A percentile compares a stretch with the other conserved stretches of the same genome.
Evolutionary conservation across 1,140 invertebrate genomes (phyloP).

Genomic region (Drosophila busckii): DNA sequence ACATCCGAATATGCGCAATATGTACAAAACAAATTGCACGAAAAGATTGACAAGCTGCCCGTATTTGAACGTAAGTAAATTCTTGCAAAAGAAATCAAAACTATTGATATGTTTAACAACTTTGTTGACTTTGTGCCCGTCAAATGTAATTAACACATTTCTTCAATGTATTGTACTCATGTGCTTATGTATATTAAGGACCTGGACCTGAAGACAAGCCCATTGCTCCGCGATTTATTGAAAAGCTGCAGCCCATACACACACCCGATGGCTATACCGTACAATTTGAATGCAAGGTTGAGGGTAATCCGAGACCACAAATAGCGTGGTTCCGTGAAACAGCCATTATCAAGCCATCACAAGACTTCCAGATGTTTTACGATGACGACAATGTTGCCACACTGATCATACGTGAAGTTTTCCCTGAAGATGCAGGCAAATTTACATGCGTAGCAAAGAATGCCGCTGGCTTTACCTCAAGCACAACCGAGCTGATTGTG

Average conservation of each 20-base stretch:
- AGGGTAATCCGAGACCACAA: constrained; percentile 92
- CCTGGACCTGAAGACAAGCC: constrained; percentile 87
- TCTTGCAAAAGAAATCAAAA: neutral
- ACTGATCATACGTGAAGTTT: constrained; percentile 95
- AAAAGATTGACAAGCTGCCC: constrained; percentile 94
- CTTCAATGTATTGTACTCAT: constrained; percentile 54
- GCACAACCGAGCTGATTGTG: constrained; percentile 92
- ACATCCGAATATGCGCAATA: constrained; percentile 89
- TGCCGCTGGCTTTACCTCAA: constrained; percentile 93
- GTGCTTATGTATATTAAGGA: constrained; percentile 82
- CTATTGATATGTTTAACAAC: constrained; percentile 22
- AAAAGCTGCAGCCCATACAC: constrained; percentile 90
- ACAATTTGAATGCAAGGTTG: constrained; percentile 94
- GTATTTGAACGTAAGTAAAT: constrained; percentile 95
- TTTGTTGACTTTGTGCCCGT: constrained; percentile 25
- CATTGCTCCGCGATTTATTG: constrained; percentile 89
- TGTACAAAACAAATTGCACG: constrained; percentile 91
- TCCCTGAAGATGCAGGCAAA: constrained; percentile 97
- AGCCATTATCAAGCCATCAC: constrained; percentile 92
- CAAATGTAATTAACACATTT: constrained; percentile 43
- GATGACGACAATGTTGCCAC: constrained; percentile 95
- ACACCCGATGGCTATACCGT: constrained; percentile 92
- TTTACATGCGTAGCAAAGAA: constrained; percentile 99
- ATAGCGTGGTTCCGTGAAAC: constrained; percentile 97
- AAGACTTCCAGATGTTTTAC: constrained; percentile 95